phyloP scores from a whole-genome alignment of 2,113 vertebrate species.

The Fulmarus glacialis region DNA sequence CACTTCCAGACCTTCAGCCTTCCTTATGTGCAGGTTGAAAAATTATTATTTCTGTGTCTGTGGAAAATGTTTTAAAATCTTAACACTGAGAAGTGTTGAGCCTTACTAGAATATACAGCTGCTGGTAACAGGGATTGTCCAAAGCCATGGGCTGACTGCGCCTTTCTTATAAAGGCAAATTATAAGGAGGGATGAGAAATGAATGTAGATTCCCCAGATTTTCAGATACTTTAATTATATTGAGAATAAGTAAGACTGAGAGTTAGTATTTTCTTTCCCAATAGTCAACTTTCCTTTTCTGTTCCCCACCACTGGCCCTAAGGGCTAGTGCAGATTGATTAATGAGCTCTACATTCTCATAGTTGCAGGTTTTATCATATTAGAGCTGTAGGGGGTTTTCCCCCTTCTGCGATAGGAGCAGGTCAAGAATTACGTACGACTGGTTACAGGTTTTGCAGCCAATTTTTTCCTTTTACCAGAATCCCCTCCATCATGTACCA shows the following conservation, averaged over 20 bases:
- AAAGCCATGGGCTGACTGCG: neutral
- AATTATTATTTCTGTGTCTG: neutral
- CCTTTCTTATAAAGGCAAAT: neutral
- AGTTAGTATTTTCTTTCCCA: neutral
- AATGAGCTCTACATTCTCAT: constrained; percentile 1
- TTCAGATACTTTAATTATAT: neutral
- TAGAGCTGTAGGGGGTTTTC: neutral
- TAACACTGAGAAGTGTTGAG: neutral
- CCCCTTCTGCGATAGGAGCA: neutral
- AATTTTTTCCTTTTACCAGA: neutral
- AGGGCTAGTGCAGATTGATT: constrained; percentile 25
- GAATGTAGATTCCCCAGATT: neutral
- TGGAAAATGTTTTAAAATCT: neutral
- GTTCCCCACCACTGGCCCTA: neutral
- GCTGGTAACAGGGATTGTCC: neutral
- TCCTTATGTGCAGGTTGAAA: neutral
- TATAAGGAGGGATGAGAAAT: neutral
- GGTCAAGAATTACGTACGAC: constrained; percentile 9
- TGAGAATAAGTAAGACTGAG: neutral
- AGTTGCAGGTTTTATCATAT: constrained; percentile 17
- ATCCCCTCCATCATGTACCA: neutral
- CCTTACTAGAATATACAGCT: neutral
- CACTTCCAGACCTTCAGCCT: neutral
- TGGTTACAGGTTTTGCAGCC: neutral
- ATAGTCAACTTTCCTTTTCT: neutral